Base-by-base conservation (phyloP, 2,797 vertebrate genomes). In the Limosa lapponica region DNA sequence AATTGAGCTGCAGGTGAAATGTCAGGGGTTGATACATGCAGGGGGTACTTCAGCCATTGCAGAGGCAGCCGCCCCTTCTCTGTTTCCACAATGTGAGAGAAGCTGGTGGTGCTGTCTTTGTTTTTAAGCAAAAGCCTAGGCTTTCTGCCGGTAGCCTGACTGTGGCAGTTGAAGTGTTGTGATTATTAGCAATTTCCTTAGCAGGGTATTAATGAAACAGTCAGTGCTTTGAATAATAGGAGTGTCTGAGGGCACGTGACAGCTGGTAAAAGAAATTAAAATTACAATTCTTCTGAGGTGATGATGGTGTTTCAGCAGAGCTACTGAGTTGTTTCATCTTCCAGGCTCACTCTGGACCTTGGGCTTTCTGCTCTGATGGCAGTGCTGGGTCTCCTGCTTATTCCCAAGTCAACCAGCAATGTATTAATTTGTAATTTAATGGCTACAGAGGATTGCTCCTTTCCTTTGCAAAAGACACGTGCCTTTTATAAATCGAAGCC, bases 1-100 rank as follows among this genome's bases (percentile, higher is more conserved):
- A 22, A 25, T 20, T 3, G 2, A 58, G 36, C 25, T 16, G 11
- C 23, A 11, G 41, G 36, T 34, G 34, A 54, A 24, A 41, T 1
- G 3, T 8, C 27, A 57, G 37, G 9, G 34, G 23, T 16, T 48
- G 34, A 12, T 7, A n/a, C 6, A 1, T 4, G 22, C 1, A 0
- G 1, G 10, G 39, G 5, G 18, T 16, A 10, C 32, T 43, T 49
- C 48, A 62, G 41, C 27, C 27, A 6, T 8, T 36, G 48, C 6
- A 30, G 66, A n/a, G 24, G 19, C 19, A 12, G 44, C 39, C 8
- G 22, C 41, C 48, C 25, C n/a, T 52, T 34, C 4, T 16, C 37
- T 18, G 10, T 34, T 34, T 57, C 39, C 12, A 5, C 4, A 2
- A 8, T 14, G 5, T 17, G 5, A 34, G 13, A 24, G 4, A 59